Evolutionary conservation across 2,797 vertebrate genomes (phyloP).

Genomic region (Emydoidea blandingii): DNA sequence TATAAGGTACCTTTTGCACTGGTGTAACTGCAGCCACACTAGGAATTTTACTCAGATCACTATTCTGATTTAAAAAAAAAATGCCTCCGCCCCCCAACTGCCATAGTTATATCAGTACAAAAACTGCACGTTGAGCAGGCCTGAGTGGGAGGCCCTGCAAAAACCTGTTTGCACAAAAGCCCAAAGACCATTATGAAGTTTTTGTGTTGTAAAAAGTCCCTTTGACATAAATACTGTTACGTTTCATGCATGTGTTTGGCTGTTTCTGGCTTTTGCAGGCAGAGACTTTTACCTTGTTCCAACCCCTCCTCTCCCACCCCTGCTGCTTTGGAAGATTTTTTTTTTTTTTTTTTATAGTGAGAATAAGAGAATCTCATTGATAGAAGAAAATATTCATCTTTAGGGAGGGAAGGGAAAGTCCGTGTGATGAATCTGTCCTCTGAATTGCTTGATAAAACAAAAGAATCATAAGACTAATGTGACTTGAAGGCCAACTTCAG

Average conservation of each 20-base stretch:
- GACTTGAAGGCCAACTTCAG: constrained; percentile 45
- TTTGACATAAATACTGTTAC: constrained; percentile 26
- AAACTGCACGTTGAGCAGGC: neutral
- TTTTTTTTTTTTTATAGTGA: neutral
- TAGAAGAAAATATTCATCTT: neutral
- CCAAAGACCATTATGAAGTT: neutral
- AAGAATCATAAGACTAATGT: constrained; percentile 29
- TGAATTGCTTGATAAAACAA: constrained; percentile 28
- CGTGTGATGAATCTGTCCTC: constrained; percentile 9
- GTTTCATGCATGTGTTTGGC: constrained; percentile 51
- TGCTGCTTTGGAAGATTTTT: neutral
- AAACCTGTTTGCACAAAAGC: neutral
- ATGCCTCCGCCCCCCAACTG: neutral
- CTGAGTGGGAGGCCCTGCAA: constrained; percentile 13
- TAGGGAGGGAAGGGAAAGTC: neutral
- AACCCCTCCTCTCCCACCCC: neutral
- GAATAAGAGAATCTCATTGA: neutral
- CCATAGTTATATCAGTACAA: neutral
- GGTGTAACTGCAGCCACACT: neutral
- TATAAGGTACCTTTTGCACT: neutral
- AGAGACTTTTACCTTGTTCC: constrained; percentile 42
- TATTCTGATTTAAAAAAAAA: neutral
- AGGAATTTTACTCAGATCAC: neutral
- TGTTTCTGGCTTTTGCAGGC: constrained; percentile 58
- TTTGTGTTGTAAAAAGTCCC: constrained; percentile 31